These are phyloP conservation scores for Montipora foliosa DNA, from an alignment of 64 coral and sea anemone species.

Conservation along the genomic window DNA sequence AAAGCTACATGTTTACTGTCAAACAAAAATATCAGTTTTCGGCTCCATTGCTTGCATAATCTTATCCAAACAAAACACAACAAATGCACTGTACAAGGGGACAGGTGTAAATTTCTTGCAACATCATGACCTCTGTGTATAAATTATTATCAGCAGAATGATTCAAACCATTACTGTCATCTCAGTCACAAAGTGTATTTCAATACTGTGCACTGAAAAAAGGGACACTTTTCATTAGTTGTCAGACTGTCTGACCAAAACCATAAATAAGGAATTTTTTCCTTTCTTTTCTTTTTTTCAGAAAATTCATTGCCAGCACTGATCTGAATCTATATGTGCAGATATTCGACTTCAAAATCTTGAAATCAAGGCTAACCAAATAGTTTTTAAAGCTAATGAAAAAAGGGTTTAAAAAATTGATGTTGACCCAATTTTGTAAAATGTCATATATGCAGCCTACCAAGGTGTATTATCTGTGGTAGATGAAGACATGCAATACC, in stretches of 20 bases:
- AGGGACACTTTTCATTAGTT: neutral
- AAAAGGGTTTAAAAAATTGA: neutral
- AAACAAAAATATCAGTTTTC: constrained; percentile 19
- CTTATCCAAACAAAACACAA: constrained; percentile 18
- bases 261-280: neutral
- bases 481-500: no score
- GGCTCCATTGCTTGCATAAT: neutral
- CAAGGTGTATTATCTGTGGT: no score
- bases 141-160: constrained; percentile 14
- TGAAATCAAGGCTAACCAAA: neutral
- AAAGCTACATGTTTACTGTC: constrained; percentile 5
- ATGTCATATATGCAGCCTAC: neutral
- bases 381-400: neutral
- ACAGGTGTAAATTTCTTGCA: neutral
- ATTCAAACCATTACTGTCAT: neutral
- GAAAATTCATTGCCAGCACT: neutral
- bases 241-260: neutral
- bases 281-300: neutral
- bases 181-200: neutral
- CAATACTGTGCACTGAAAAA: neutral
- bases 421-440: neutral
- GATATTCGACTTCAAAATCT: neutral
- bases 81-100: neutral
- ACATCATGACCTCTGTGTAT: constrained; percentile 20
- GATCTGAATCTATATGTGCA: neutral